phyloP scores from a whole-genome alignment of 2,888 invertebrate species.

The Chrysodeixis includens region DNA sequence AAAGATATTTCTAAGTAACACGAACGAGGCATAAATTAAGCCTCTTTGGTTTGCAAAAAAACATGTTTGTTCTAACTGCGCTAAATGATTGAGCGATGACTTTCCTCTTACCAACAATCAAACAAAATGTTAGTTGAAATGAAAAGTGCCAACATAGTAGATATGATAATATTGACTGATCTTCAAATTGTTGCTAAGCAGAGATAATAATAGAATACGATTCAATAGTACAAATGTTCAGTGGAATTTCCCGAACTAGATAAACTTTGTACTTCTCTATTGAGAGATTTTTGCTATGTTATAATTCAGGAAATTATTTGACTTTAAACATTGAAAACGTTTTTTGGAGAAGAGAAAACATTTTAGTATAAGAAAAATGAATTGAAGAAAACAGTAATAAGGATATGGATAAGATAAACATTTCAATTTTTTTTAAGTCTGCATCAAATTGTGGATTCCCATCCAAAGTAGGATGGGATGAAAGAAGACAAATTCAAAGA shows the following conservation, averaged over 20 bases:
- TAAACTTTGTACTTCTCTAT: neutral
- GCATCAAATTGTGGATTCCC: no score
- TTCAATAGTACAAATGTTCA: neutral
- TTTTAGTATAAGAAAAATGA: no score
- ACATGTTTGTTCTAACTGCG: constrained; percentile 27
- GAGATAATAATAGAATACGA: constrained; percentile 9
- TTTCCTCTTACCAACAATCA: constrained; percentile 7
- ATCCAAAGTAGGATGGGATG: no score
- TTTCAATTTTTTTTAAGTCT: no score
- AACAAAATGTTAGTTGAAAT: constrained; percentile 16
- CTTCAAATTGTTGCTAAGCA: constrained; percentile 23
- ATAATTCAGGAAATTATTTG: neutral
- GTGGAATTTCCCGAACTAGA: constrained; percentile 1
- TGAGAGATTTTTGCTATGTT: no score
- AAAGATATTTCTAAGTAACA: constrained; percentile 59
- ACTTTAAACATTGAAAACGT: no score
- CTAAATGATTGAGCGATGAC: constrained; percentile 28
- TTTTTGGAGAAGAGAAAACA: no score
- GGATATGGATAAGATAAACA: no score
- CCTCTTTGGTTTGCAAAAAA: constrained; percentile 15
- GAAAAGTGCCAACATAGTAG: constrained; percentile 6
- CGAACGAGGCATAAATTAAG: constrained; percentile 34
- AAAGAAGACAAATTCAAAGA: neutral
- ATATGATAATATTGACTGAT: constrained; percentile 20
- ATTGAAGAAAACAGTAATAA: no score